Evolutionary conservation across 2,113 vertebrate genomes (phyloP).

Genomic region (Rhodinocichla rosea): DNA sequence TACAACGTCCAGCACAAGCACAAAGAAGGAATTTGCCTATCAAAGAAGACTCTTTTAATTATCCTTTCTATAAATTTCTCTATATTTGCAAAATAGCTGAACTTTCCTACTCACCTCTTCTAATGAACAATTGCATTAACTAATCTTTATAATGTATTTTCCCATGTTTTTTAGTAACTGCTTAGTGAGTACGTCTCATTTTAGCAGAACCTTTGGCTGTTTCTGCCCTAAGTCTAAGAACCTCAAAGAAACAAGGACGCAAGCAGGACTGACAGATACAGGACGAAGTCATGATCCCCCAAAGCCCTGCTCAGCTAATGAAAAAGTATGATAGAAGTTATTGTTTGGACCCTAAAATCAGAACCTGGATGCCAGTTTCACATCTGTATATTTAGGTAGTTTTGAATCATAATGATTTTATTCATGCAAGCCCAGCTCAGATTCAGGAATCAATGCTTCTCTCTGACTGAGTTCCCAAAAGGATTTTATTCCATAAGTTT

Average conservation of each 20-base stretch:
- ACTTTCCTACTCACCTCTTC: neutral
- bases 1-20: neutral
- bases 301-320: neutral
- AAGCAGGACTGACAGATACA: neutral
- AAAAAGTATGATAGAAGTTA: neutral
- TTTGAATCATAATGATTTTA: neutral
- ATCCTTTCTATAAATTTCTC: neutral
- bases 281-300: neutral
- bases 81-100: neutral
- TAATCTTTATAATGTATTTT: neutral
- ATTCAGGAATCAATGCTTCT: neutral
- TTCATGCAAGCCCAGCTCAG: neutral
- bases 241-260: neutral
- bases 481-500: neutral
- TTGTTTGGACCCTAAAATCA: neutral
- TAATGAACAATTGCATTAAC: neutral
- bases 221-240: neutral
- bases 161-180: neutral
- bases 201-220: neutral
- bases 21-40: neutral
- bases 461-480: neutral
- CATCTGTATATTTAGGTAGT: neutral
- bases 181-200: neutral
- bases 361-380: neutral
- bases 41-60: neutral